Base-by-base conservation (phyloP, 2,797 vertebrate species). In the Anas bernieri region DNA sequence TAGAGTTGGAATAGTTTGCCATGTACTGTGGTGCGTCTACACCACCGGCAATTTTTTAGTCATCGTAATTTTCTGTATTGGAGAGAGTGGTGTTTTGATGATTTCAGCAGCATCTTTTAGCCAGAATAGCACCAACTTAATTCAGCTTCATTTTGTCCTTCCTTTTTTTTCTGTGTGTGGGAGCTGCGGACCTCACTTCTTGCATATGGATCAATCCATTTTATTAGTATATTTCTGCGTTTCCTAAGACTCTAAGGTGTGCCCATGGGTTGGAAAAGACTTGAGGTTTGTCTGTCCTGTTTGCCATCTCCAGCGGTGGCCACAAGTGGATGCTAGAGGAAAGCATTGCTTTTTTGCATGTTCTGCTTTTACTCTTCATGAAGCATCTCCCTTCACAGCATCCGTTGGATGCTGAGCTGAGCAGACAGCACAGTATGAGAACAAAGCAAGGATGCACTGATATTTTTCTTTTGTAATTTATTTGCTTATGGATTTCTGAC, bases 231-330 rank as follows among this genome's bases (percentile, higher is more conserved):
- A 7, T 58, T 25, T 63, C 31, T 56, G 18, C 8, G 6, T 63
- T 72, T 43, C 52, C 37, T 58, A 6, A 23, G 55, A 31, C 9
- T 14, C 2, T n/a, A 2, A 76, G 33, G 18, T 20, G 15, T 88
- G 45, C 9, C 17, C 1, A 0, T 2, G 50, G 43, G 52, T 73
- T 0, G 0, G 41, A 46, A 43, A 50, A 22, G 39, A 25, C 13
- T 45, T 26, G 13, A 17, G 30, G 46, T 82, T 61, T 16, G 3
- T 33, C 11, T 35, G 31, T 41, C 25, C 39, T 4, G 0, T 41
- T 37, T 37, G 26, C 31, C 75, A 62, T 41, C 58, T 64, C 50
- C 25, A 54, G 6, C 35, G 43, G 37, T 58, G 55, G 28, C 23
- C 69, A 3, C 17, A 41, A 35, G 3, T 37, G 26, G 48, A 37